These are phyloP conservation scores for Liasis olivaceus DNA, from an alignment of 2,797 vertebrate genomes.

Conservation along the genomic window DNA sequence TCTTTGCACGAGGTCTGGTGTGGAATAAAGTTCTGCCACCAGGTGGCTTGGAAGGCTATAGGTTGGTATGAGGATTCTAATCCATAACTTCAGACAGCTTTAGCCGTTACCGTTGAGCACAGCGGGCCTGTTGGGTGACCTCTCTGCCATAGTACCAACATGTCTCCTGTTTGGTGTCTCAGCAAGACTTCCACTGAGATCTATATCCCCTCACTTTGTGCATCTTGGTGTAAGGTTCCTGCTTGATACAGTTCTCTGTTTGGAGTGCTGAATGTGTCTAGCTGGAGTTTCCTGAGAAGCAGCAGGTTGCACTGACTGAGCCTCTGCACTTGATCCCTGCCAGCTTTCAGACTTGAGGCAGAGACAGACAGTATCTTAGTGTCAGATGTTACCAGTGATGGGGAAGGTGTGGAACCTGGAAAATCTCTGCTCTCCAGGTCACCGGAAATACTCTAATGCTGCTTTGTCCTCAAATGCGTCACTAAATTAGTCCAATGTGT, in stretches of 20 bases:
- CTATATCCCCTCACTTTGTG: background rate
- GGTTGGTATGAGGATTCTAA: background rate
- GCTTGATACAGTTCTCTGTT: background rate
- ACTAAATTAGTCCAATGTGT: background rate
- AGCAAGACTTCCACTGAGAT: background rate
- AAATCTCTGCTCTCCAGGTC: background rate
- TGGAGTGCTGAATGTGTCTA: background rate
- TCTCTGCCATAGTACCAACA: too few species aligned
- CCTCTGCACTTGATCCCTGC: background rate
- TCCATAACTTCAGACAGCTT: too few species aligned
- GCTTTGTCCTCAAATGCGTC: background rate
- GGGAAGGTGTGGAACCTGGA: too few species aligned
- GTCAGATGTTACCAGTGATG: background rate
- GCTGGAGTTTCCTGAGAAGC: background rate
- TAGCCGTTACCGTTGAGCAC: too few species aligned
- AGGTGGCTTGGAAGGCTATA: background rate
- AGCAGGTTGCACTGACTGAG: background rate
- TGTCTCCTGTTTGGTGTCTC: too few species aligned
- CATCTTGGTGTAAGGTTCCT: background rate
- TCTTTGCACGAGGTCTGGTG: background rate
- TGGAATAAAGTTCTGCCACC: background rate
- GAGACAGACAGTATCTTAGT: too few species aligned
- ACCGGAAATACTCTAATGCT: too few species aligned
- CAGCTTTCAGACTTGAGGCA: background rate
- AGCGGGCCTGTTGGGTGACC: too few species aligned